Base-by-base conservation (phyloP, 2,888 invertebrate species). In the Exephanes ischioxanthus region DNA sequence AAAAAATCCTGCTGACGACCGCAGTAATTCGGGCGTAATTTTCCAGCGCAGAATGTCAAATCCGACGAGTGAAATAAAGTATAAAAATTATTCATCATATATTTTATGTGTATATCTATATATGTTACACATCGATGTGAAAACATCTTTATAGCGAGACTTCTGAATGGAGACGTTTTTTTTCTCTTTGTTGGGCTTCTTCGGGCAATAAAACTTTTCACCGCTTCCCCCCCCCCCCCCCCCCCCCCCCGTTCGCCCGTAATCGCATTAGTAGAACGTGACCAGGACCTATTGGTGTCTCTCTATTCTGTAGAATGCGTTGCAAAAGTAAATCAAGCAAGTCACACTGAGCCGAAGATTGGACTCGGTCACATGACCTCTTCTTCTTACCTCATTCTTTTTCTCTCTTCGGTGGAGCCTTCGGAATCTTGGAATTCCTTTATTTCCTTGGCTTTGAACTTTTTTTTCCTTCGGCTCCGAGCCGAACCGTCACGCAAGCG, bases 201-300 rank as follows among this genome's bases (percentile, higher is more conserved):
- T 4, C 16, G 48, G 30, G 80, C 61, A 68, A 81, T 81, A 81
- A 81, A 75, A 81, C 68, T 80, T 67, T 81, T 81, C 75, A 75
- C 67, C 70, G 61, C 75, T 75, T 7, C 37, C 0, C 37, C 37
- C 37, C 0, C 37, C 37, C 37, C 0, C 37, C 37, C 37, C 37
- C 37, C 37, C 9, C 7, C 37, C 9, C 11, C 37, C 9, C 2
- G 1, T 3, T 48, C 45, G 68, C 63, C 63, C 26, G 48, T 82
- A 82, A 82, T 82, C 82, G 82, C 82, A 82, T 82, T 82, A 82
- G 63, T 77, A 66, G 67, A 82, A 82, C 82, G 82, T 82, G 82
- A 82, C 82, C 76, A 76, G 70, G 63, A 77, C 53, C 61, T 77
- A 76, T 82, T 71, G 76, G 76, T 71, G 63, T 55, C 51, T 51